phyloP scores from a whole-genome alignment of 2,888 invertebrate species.

The Theretra japonica region DNA sequence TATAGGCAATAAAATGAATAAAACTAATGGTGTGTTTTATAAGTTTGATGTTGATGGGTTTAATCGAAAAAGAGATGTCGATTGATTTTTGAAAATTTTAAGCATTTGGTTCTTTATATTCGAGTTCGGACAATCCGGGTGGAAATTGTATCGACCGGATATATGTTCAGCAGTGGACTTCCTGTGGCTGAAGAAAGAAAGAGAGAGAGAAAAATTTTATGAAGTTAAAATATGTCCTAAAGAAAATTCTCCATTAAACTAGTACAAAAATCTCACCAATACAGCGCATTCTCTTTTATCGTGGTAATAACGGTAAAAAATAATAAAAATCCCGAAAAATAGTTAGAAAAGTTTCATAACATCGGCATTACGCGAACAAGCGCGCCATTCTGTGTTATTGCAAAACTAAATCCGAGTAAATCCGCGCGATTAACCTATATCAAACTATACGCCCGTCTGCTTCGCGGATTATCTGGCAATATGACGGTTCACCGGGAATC shows the following conservation, averaged over 20 bases:
- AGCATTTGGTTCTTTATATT: too few species aligned
- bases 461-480: slow-evolving; percentile 59
- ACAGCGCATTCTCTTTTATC: slow-evolving; percentile 19
- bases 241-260: not conserved
- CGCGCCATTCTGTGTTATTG: slow-evolving; percentile 62
- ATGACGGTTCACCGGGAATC: slow-evolving; percentile 53
- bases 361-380: slow-evolving; percentile 54
- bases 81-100: too few species aligned
- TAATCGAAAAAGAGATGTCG: too few species aligned
- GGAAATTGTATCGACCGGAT: too few species aligned
- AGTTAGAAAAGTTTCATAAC: slow-evolving; percentile 58
- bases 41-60: too few species aligned
- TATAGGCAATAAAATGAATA: too few species aligned
- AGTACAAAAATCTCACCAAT: not conserved
- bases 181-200: too few species aligned
- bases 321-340: slow-evolving; percentile 41
- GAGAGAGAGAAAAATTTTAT: too few species aligned
- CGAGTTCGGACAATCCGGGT: too few species aligned
- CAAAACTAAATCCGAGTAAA: slow-evolving; percentile 65
- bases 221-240: not conserved
- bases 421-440: slow-evolving; percentile 68
- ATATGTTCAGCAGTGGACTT: too few species aligned
- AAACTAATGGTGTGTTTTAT: too few species aligned
- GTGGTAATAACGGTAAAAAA: slow-evolving; percentile 11
- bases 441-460: slow-evolving; percentile 49